Evolutionary conservation across 1,140 invertebrate species (phyloP), one percentile per base, ranked within the genome.

Genomic region (Dreissena rostriformis): DNA sequence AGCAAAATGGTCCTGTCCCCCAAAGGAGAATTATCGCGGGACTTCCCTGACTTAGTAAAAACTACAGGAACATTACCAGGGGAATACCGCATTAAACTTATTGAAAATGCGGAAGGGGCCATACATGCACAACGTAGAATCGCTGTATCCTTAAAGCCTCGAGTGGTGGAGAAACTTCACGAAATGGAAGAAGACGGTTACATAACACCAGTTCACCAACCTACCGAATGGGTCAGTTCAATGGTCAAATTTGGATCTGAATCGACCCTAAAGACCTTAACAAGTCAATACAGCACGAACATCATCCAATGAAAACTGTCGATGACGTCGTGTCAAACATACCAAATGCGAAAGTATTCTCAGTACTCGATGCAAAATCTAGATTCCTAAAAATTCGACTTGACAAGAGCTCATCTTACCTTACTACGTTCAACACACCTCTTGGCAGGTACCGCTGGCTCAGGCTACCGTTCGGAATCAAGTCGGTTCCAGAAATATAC

Each of bases 401-500:
- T 1, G 73, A 85, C 5, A 26, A 79, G 8, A 28, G 66, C 11
- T 67, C 15, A 4, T 71, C 61, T 17, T 39, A 28, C 12, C 52
- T 84, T 17, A 81, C 75, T 14, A 82, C 77, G 17, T 84, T 86
- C 26, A 80, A 86, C 53, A 86, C 74, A 12, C 84, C 82, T n/a
- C 68, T 70, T 15, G 86, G 82, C n/a, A 53, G 86, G 22, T 89
- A 86, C 53, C 19, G 82, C 24, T 89, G 82, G 77, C 52, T 86
- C 26, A 14, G 66, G 22, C 15, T 86, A 17, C 86, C 83, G 15
- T 86, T 88, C 71, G 86, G 85, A 4, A 85, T 88, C 28, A 80
- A 70, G 7, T 82, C 67, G 12, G 70, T 70, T 14, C 94, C 93
- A 29, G 93, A 91, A 39, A 94, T 94, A 53, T 94, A 94, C 86